phyloP scores from a whole-genome alignment of 2,113 vertebrate genomes.

The Gambusia holbrooki region DNA sequence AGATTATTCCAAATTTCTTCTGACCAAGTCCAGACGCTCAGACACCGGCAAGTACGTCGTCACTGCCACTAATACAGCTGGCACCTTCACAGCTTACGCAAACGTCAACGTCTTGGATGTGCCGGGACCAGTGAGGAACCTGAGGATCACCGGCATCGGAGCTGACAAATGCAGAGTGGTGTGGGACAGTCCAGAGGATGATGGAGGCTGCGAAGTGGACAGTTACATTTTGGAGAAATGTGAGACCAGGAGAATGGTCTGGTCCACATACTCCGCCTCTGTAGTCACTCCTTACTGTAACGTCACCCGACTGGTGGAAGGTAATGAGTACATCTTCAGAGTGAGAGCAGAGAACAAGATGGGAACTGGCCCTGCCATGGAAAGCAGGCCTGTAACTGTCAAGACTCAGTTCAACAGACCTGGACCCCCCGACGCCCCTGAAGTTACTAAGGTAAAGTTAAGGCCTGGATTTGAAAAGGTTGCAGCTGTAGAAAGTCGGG shows the following conservation, averaged over 20 bases:
- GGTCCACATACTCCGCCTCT: conserved; percentile 92
- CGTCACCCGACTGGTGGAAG: conserved; percentile 92
- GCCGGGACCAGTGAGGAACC: conserved; percentile 91
- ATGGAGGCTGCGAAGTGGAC: conserved; percentile 97
- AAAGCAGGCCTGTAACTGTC: conserved; percentile 91
- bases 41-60: conserved; percentile 94
- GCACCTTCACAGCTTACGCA: conserved; percentile 92
- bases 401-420: conserved; percentile 93
- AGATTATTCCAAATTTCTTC: conserved; percentile 89
- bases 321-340: conserved; percentile 98
- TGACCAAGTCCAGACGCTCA: conserved; percentile 89
- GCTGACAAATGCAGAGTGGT: conserved; percentile 91
- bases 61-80: conserved; percentile 92
- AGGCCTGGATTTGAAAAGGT: background rate
- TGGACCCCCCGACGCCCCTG: conserved; percentile 93
- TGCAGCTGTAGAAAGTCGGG: background rate
- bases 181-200: conserved; percentile 95
- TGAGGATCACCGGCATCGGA: conserved; percentile 89
- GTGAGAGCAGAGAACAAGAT: conserved; percentile 98
- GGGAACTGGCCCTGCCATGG: conserved; percentile 93
- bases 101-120: conserved; percentile 92
- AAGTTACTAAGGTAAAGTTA: conserved; percentile 87
- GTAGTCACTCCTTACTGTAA: conserved; percentile 87
- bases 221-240: conserved; percentile 99
- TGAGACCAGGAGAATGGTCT: conserved; percentile 98